Conservation (phyloP, 2,797 vertebrate species). For the Eidolon dupreanum region DNA sequence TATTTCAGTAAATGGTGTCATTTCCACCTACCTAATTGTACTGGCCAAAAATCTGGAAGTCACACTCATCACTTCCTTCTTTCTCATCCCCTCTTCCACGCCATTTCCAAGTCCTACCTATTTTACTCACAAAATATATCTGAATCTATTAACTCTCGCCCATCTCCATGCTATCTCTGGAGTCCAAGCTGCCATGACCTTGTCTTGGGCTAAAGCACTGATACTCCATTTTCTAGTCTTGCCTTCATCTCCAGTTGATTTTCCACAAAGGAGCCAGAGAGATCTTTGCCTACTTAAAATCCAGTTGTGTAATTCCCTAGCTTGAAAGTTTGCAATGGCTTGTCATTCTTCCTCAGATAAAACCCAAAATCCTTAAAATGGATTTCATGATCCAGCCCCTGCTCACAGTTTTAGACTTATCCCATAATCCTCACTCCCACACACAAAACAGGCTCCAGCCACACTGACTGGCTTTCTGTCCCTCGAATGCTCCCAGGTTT, state of each 20-base stretch:
- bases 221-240: not conserved
- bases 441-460: not conserved
- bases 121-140: not conserved
- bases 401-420: not conserved
- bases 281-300: constrained; percentile 50
- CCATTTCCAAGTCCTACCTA: not conserved
- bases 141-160: not conserved
- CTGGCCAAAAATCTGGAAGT: not conserved
- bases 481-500: not conserved
- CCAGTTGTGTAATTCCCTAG: not conserved
- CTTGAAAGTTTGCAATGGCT: not conserved
- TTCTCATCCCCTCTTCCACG: not conserved
- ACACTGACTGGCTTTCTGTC: not conserved
- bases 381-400: not conserved
- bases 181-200: not conserved
- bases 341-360: not conserved
- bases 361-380: not conserved
- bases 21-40: not conserved
- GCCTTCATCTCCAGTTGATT: not conserved
- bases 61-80: not conserved
- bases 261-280: not conserved
- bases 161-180: not conserved
- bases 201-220: not conserved
- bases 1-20: not conserved
- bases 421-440: not conserved